A percentile compares a stretch with the other conserved stretches of the same genome.
Conservation (phyloP, 2,888 invertebrate genomes). For the Caenorhabditis virilis region DNA sequence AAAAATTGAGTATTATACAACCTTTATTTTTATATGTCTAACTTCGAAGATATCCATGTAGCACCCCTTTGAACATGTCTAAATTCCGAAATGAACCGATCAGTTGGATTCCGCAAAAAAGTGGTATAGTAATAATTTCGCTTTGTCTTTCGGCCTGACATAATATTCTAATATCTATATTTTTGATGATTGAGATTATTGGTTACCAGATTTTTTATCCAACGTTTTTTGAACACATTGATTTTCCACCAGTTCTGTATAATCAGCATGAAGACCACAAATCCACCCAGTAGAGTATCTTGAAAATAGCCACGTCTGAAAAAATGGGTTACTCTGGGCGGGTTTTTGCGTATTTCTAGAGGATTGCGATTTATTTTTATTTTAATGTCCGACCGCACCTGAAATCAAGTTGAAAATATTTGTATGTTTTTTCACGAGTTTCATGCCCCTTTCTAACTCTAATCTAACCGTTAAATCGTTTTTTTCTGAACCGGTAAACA, state of each 20-base stretch:
- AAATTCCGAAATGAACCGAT: slow-evolving; percentile 92
- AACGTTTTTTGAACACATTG: slow-evolving; percentile 87
- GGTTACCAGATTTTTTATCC: slow-evolving; percentile 81
- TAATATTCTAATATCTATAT: not conserved
- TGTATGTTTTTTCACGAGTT: no score
- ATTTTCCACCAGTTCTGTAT: slow-evolving; percentile 84
- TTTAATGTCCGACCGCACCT: no score
- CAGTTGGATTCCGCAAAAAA: slow-evolving; percentile 88
- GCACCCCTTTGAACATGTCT: slow-evolving; percentile 85
- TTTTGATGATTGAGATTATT: no score
- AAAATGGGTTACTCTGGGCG: slow-evolving; percentile 5
- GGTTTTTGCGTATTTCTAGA: not conserved
- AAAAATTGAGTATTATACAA: no score
- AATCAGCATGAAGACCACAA: slow-evolving; percentile 88
- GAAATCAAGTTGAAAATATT: no score
- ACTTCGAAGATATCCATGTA: slow-evolving; percentile 55
- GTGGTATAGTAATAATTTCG: slow-evolving; percentile 91
- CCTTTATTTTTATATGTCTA: slow-evolving; percentile 13
- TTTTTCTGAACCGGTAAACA: no score
- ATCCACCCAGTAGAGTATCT: slow-evolving; percentile 94
- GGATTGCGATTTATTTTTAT: not conserved
- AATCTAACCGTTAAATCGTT: no score
- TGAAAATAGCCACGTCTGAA: slow-evolving; percentile 89
- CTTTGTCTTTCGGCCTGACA: slow-evolving; percentile 68
- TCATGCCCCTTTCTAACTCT: no score